Evolutionary conservation across 64 coral and sea anemone genomes (phyloP).

Genomic region (Montipora capricornis): DNA sequence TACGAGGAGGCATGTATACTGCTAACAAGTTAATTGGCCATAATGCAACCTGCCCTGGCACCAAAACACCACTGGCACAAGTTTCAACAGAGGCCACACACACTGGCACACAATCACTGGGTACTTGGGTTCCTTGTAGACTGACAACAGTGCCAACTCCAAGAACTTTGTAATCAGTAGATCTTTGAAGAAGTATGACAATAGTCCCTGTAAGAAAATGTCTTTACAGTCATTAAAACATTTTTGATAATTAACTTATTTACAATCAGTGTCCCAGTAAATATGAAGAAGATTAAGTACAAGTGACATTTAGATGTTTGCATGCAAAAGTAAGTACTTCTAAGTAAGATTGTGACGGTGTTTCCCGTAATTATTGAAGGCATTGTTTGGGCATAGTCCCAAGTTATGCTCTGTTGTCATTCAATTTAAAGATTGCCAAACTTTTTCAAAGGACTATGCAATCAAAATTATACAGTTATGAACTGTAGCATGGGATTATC

Average conservation of each 20-base stretch:
- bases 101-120: slow-evolving; percentile 41
- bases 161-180: slow-evolving; percentile 49
- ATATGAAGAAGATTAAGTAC: slow-evolving; percentile 2
- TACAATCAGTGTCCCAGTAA: slow-evolving; percentile 3
- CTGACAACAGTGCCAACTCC: slow-evolving; percentile 57
- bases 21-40: slow-evolving; percentile 31
- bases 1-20: slow-evolving; percentile 3
- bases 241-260: slow-evolving; percentile 21
- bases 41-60: slow-evolving; percentile 31
- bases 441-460: no score
- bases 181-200: slow-evolving; percentile 31
- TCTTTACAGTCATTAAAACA: neutral
- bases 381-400: no score
- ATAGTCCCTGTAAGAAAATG: slow-evolving; percentile 31
- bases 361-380: neutral
- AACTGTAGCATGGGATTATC: no score
- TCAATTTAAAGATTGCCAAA: no score
- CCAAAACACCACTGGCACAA: slow-evolving; percentile 31
- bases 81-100: slow-evolving; percentile 38
- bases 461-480: no score
- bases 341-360: neutral
- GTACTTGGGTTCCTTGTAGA: slow-evolving; percentile 26
- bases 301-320: neutral
- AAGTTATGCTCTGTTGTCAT: no score
- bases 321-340: neutral